phyloP scores from a whole-genome alignment of 1,140 invertebrate genomes.

The Riptortus pedestris region DNA sequence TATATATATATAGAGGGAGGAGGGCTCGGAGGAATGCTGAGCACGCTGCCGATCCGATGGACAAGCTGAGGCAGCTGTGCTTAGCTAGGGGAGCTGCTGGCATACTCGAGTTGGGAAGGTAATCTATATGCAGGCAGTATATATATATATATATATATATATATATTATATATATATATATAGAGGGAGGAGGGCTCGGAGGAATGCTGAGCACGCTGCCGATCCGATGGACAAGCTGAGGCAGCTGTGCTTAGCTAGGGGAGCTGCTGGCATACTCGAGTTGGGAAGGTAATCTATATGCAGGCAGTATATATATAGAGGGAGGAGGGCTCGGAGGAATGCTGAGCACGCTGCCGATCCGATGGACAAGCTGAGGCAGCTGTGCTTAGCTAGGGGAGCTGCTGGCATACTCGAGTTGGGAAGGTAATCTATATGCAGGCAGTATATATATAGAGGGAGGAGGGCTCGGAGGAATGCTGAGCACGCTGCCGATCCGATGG shows the following conservation, averaged over 20 bases:
- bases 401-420: conserved; percentile 79
- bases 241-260: conserved; percentile 61
- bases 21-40: neutral
- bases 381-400: conserved; percentile 73
- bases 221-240: neutral
- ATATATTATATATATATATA: too few species aligned
- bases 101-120: conserved; percentile 81
- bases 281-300: conserved; percentile 57
- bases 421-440: conserved; percentile 45
- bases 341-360: neutral
- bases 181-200: neutral
- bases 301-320: too few species aligned
- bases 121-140: conserved; percentile 30
- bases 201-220: neutral
- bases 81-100: conserved; percentile 77
- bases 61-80: conserved; percentile 40
- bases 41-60: neutral
- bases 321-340: neutral
- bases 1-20: too few species aligned
- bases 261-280: conserved; percentile 78
- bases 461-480: neutral
- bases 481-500: neutral
- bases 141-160: too few species aligned
- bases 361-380: neutral
- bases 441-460: too few species aligned